Conservation (phyloP, 1,140 invertebrate genomes). For the Augochlora pura region DNA sequence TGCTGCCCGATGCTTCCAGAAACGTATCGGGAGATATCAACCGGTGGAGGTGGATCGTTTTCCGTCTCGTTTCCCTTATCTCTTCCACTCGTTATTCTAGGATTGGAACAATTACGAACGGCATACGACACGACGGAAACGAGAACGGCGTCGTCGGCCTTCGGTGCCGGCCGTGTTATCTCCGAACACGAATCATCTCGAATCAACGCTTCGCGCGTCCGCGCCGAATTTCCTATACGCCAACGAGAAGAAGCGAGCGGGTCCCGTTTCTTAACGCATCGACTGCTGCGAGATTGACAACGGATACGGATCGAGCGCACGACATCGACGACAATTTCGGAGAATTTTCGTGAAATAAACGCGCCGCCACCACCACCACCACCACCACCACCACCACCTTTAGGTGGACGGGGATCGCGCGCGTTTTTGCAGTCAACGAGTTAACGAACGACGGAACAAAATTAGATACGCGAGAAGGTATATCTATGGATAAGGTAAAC, state of each 20-base stretch:
- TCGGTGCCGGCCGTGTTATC: background rate
- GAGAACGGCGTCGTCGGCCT: background rate
- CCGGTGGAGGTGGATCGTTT: background rate
- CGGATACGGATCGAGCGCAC: too few species aligned
- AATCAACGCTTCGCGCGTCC: background rate
- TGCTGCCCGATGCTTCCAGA: background rate
- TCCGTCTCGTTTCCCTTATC: background rate
- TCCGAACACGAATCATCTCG: background rate
- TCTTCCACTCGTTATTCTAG: background rate
- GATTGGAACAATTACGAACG: background rate
- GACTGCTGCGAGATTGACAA: background rate
- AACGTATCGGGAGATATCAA: constrained; percentile 11
- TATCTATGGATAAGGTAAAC: background rate
- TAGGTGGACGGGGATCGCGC: too few species aligned
- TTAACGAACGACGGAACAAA: too few species aligned
- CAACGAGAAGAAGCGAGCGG: too few species aligned
- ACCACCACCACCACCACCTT: too few species aligned
- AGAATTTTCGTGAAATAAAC: too few species aligned
- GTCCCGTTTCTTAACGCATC: too few species aligned
- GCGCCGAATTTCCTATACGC: background rate
- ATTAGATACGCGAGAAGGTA: background rate
- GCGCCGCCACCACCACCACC: too few species aligned
- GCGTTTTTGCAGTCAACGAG: too few species aligned
- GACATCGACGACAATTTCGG: too few species aligned
- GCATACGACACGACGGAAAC: background rate